phyloP scores from a whole-genome alignment of 2,888 invertebrate species.

The Thalpophila matura region DNA sequence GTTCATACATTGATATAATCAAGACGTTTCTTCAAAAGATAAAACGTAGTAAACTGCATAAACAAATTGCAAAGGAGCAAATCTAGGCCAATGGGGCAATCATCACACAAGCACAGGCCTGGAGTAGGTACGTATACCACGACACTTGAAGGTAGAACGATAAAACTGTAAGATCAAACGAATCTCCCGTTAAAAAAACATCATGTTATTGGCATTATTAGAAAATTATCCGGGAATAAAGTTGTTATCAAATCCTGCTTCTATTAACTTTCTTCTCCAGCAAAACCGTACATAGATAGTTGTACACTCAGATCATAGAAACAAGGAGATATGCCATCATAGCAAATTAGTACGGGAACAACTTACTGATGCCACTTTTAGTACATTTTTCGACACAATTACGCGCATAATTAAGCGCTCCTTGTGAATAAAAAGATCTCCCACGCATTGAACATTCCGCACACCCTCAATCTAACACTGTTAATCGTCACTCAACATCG shows the following conservation, averaged over 20 bases:
- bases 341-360: too few relatives aligned
- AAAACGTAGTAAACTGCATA: constrained; percentile 3
- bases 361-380: too few relatives aligned
- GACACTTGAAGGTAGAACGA: constrained; percentile 9
- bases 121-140: not conserved
- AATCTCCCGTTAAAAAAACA: constrained; percentile 2
- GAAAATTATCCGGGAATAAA: not conserved
- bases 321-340: too few relatives aligned
- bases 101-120: not conserved
- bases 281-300: constrained; percentile 14
- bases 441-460: too few relatives aligned
- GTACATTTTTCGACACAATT: too few relatives aligned
- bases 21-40: constrained; percentile 21
- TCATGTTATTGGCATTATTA: too few relatives aligned
- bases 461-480: too few relatives aligned
- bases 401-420: too few relatives aligned
- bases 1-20: constrained; percentile 12
- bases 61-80: constrained; percentile 11
- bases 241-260: constrained; percentile 19
- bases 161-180: constrained; percentile 51
- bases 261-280: constrained; percentile 9
- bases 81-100: constrained; percentile 25
- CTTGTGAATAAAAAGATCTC: too few relatives aligned
- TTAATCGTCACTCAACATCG: too few relatives aligned
- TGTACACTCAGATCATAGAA: too few relatives aligned